Conservation (phyloP, 2,113 vertebrate genomes). For the Probosciger aterrimus region DNA sequence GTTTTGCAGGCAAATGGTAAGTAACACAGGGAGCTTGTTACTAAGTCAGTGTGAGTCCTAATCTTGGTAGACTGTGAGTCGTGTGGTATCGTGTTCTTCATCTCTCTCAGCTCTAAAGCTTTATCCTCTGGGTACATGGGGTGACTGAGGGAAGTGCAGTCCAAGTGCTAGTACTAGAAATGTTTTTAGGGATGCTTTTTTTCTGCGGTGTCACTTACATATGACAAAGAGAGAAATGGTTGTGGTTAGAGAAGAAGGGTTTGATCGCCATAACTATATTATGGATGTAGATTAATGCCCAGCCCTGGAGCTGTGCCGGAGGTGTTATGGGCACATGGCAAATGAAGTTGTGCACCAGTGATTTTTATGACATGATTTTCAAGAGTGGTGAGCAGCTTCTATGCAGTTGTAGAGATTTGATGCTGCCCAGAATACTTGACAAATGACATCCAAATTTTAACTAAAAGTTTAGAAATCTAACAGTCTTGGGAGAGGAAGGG, state of each 20-base stretch:
- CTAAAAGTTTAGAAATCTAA: neutral
- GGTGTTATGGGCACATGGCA: neutral
- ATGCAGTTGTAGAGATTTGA: neutral
- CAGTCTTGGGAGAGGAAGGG: neutral
- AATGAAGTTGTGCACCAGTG: neutral
- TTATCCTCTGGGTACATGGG: neutral
- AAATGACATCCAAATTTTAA: neutral
- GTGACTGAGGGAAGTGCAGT: neutral
- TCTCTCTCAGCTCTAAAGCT: neutral
- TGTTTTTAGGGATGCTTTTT: neutral
- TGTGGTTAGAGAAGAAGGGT: neutral
- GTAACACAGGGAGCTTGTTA: neutral
- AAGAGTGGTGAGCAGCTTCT: neutral
- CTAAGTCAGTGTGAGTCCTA: neutral
- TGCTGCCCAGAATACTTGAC: neutral
- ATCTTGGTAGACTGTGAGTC: neutral
- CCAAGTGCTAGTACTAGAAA: accelerated
- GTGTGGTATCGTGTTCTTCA: neutral
- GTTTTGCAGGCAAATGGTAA: neutral
- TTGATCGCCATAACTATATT: neutral
- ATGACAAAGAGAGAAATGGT: neutral
- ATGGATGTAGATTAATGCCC: neutral
- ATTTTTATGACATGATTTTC: neutral
- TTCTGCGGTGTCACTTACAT: neutral
- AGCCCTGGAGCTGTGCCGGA: neutral